Evolutionary conservation across 2,888 invertebrate species (phyloP).

Genomic region (Scelioninae gen. 1): DNA sequence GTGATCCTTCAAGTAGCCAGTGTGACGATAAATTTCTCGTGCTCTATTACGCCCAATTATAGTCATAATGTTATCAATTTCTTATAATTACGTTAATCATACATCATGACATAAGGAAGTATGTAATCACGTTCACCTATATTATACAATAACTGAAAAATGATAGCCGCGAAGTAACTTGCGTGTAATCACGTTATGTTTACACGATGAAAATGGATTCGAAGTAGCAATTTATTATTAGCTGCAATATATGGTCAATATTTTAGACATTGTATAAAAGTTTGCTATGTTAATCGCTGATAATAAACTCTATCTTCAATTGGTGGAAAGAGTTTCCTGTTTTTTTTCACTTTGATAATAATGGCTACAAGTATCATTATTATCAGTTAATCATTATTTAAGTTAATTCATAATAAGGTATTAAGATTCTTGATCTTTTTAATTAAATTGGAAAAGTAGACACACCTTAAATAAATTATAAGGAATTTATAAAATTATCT

Average conservation of each 20-base stretch:
- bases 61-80: conserved; percentile 43
- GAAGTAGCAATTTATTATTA: conserved; percentile 46
- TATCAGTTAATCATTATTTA: too few species aligned
- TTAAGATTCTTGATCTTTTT: too few species aligned
- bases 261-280: conserved; percentile 17
- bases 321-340: too few species aligned
- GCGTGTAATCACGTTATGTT: conserved; percentile 57
- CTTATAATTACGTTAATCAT: conserved; percentile 47
- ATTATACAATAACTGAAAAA: conserved; percentile 42
- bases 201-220: conserved; percentile 56
- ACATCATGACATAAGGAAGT: conserved; percentile 30
- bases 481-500: too few species aligned
- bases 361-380: too few species aligned
- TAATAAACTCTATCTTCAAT: conserved; percentile 2
- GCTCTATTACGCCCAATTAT: conserved; percentile 28
- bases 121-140: conserved; percentile 40
- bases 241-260: conserved; percentile 12
- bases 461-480: too few species aligned
- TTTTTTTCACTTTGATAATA: too few species aligned
- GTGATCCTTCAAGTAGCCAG: conserved; percentile 4
- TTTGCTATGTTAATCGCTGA: conserved; percentile 20
- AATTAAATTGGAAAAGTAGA: too few species aligned
- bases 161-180: conserved; percentile 29
- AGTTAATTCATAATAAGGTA: too few species aligned
- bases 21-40: conserved; percentile 18